Base-by-base conservation (phyloP, 2,113 vertebrate species). In the Talpa occidentalis region DNA sequence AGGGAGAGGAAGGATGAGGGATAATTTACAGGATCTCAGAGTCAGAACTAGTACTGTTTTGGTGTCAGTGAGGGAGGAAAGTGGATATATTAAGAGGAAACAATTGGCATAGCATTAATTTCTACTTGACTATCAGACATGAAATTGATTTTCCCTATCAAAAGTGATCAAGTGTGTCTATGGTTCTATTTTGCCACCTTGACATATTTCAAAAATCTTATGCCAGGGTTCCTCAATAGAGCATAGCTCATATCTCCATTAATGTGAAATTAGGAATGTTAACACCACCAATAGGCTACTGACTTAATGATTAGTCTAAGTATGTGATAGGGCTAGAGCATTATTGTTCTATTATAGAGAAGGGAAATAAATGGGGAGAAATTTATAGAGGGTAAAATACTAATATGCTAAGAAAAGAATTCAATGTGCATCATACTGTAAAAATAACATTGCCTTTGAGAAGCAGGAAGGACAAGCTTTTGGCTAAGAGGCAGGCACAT, bases 371-470 rank as follows among this genome's bases (percentile, higher is more conserved):
- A 54, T 60, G 40, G 26, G 30, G 40, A 76, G 8, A 85, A 95
- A 90, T 91, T 49, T 37, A 44, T 80, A 66, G 26, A 83, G 24
- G 49, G 62, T 64, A 17, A 72, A 90, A 56, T 56, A 21, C 17
- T 56, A 56, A 84, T 88, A n/a, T 49, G 42, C 92, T 64, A 93
- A 76, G 62, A 52, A 90, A 87, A 30, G 49, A 32, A 88, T 62
- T 87, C 59, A 64, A 1, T 76, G 49, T n/a, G 10, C 47, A 86
- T 92, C 26, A 47, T 1, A 42, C 40, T 78, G 44, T 76, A 77
- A 90, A 95, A 94, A 93, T 85, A 94, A 62, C 52, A 66, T 17
- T 78, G 89, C 89, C 95, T 91, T 73, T 96, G 74, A 80, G 54
- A n/a, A 91, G 22, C 56, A 89, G 82, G 74, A 96, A 96, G 84